phyloP scores from a whole-genome alignment of 2,797 vertebrate genomes.

The Cossypha dichroa region DNA sequence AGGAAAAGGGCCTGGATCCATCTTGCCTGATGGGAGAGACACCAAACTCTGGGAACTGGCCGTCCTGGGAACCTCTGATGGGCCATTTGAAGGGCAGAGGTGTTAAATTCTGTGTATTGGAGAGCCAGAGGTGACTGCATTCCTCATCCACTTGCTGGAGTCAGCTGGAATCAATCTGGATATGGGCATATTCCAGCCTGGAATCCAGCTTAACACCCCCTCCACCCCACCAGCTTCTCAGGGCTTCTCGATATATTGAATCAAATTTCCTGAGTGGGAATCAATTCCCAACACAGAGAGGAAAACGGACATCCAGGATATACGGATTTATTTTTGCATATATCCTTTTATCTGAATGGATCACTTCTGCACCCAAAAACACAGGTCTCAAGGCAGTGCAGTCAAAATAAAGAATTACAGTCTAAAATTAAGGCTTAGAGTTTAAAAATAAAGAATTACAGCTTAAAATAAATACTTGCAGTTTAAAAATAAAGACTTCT shows the following conservation, averaged over 20 bases:
- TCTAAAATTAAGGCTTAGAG: neutral
- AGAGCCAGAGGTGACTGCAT: neutral
- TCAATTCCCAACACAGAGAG: neutral
- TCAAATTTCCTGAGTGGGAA: neutral
- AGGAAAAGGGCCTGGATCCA: constrained; percentile 19
- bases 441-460: neutral
- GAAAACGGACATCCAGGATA: fast-evolving
- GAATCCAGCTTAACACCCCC: neutral
- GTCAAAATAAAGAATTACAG: neutral
- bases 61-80: neutral
- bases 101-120: neutral
- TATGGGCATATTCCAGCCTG: neutral
- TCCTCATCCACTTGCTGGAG: neutral
- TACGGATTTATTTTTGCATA: neutral
- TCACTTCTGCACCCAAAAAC: neutral
- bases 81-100: neutral
- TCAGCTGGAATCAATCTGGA: neutral
- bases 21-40: constrained; percentile 27
- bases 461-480: neutral
- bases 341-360: neutral
- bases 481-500: neutral
- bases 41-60: constrained; percentile 8
- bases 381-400: neutral
- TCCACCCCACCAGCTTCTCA: neutral
- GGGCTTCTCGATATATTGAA: neutral